Percentiles rank a stretch among this genome's conserved stretches.
Conservation (phyloP, 2,888 invertebrate species). For the Cheilosia variabilis region DNA sequence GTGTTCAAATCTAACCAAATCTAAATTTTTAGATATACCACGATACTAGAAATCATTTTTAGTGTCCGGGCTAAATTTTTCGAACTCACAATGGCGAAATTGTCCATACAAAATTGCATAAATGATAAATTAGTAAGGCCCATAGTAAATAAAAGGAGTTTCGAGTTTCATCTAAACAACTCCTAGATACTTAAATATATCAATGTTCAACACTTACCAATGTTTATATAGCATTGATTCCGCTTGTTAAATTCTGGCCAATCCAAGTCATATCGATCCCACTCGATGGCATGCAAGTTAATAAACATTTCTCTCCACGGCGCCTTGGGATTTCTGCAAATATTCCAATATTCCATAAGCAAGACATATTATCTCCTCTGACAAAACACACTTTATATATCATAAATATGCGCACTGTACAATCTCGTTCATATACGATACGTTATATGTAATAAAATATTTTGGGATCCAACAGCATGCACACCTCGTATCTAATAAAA, state of each 20-base stretch:
- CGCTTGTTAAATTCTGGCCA: constrained; percentile 93
- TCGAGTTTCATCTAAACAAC: too few species aligned
- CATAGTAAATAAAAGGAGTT: too few species aligned
- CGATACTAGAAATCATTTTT: too few species aligned
- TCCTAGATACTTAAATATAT: background rate
- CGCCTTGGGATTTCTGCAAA: constrained; percentile 90
- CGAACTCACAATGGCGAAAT: too few species aligned
- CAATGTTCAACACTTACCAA: constrained; percentile 83
- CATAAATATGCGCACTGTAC: background rate
- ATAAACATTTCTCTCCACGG: constrained; percentile 87
- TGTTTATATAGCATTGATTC: constrained; percentile 90
- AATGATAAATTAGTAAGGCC: too few species aligned
- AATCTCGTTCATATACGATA: background rate
- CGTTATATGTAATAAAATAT: constrained; percentile 8
- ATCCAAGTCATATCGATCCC: constrained; percentile 88
- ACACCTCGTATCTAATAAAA: constrained; percentile 16
- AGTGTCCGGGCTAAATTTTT: too few species aligned
- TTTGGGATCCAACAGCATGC: background rate
- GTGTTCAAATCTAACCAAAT: too few species aligned
- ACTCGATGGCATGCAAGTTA: constrained; percentile 87
- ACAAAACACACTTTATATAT: background rate
- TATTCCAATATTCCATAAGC: constrained; percentile 9
- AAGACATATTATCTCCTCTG: background rate
- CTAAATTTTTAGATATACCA: too few species aligned
- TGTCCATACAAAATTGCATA: too few species aligned